Conservation (phyloP, 2,113 vertebrate genomes). For the Addax nasomaculatus region DNA sequence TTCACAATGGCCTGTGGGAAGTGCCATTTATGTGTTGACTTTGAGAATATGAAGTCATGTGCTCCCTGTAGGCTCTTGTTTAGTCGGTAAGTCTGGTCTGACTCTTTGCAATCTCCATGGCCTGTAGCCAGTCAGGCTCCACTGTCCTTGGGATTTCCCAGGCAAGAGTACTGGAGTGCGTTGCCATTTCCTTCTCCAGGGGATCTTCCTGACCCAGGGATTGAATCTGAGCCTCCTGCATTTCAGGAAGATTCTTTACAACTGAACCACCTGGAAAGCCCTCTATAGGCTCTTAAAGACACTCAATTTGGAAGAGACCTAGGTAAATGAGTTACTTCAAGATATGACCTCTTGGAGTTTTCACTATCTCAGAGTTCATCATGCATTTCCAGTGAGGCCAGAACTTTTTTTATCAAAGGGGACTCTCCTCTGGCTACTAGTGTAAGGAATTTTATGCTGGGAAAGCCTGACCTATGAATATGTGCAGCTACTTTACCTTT, state of each 20-base stretch:
- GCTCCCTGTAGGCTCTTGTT: neutral
- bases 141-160: neutral
- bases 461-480: neutral
- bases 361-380: neutral
- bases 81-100: neutral
- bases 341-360: neutral
- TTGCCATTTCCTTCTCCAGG: neutral
- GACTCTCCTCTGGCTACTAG: neutral
- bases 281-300: neutral
- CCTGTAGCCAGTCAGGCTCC: neutral
- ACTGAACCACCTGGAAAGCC: neutral
- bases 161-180: neutral
- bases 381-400: neutral
- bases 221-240: neutral
- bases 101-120: fast-evolving
- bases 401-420: neutral
- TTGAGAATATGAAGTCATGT: neutral
- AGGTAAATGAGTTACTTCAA: neutral
- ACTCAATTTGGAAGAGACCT: neutral
- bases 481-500: neutral
- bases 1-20: neutral
- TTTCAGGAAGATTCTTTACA: neutral
- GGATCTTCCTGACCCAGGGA: neutral
- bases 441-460: neutral
- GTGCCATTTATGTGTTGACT: neutral